Evolutionary conservation across 2,113 vertebrate genomes (phyloP), one percentile per base, ranked within the genome.

Genomic region (Meriones unguiculatus): DNA sequence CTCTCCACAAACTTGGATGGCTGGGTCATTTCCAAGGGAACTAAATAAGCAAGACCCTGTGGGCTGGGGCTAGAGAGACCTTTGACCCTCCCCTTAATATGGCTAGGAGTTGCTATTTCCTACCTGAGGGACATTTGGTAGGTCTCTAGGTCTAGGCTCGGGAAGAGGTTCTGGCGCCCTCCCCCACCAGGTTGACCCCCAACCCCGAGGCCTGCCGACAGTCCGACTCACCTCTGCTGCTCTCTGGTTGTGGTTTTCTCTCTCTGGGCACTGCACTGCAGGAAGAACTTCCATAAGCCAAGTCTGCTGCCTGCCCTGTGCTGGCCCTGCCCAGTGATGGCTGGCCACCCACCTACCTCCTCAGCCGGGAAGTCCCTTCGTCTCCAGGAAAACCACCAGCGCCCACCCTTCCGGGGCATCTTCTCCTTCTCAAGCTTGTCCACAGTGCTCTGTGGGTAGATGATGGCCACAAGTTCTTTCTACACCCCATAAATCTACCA

Each of bases 321-420:
- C 91, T 1, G 18, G 22, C 57, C 85, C 70, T 0, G 0, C 62
- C 20, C 77, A 0, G 4, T 25, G 14, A 57, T 38, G 72, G 15
- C 81, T 25, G 67, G 81, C 62, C 87, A 95, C 87, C 52, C 67
- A 98, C 98, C 98, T 97, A 99, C 98, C 98, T 97, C 93, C 20
- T 98, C 97, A 0, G 2, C 97, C 0, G 98, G 95, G 89, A 99
- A 98, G 90, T 99, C 99, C 98, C 97, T 99, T 88, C 99, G 98
- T 89, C 99, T 98, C 99, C 99, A 99, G 84, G 99, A 99, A 94
- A 99, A 99, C 99, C 99, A 99, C 99, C 99, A 99, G 64, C 99
- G 99, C 72, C 99, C 99, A 88, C 99, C 98, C 97, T 99, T 99
- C 97, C 99, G 99, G 24, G 99, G 98, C 99, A 99, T 99, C 97